Percentiles rank a stretch among this genome's conserved stretches.
These are phyloP conservation scores for Antheraea pernyi DNA, from an alignment of 1,140 invertebrate genomes.

Conservation along the genomic window DNA sequence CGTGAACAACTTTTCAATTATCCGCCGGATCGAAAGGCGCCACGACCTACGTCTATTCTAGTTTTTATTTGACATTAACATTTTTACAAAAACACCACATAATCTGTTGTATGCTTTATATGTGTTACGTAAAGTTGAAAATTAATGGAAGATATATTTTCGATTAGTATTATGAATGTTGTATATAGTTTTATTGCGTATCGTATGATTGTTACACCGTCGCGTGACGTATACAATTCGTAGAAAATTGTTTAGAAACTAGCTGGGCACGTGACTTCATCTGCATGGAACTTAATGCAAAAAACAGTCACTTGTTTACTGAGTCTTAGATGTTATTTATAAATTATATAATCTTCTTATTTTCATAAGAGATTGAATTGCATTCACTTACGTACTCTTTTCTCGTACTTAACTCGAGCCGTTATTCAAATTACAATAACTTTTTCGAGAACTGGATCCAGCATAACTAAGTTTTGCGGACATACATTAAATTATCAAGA, in stretches of 20 bases:
- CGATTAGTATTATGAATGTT: neutral
- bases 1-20: conserved; percentile 14
- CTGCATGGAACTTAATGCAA: too few relatives aligned
- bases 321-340: too few relatives aligned
- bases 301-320: too few relatives aligned
- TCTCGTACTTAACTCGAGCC: too few relatives aligned
- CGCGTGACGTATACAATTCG: neutral
- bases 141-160: conserved; percentile 1
- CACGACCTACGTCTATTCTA: conserved; percentile 4
- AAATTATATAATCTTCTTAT: too few relatives aligned
- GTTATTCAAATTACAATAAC: too few relatives aligned
- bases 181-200: neutral
- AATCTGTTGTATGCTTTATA: neutral
- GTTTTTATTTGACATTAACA: conserved; percentile 10
- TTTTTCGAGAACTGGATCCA: too few relatives aligned
- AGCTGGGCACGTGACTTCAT: too few relatives aligned
- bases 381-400: too few relatives aligned
- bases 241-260: neutral
- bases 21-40: neutral
- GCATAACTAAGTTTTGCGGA: too few relatives aligned
- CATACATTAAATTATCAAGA: too few relatives aligned
- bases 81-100: neutral
- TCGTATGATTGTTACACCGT: conserved; percentile 6
- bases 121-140: neutral
- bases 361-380: too few relatives aligned